Evolutionary conservation across 2,113 vertebrate genomes (phyloP), one percentile per base, ranked within the genome.

Genomic region (Solea solea): DNA sequence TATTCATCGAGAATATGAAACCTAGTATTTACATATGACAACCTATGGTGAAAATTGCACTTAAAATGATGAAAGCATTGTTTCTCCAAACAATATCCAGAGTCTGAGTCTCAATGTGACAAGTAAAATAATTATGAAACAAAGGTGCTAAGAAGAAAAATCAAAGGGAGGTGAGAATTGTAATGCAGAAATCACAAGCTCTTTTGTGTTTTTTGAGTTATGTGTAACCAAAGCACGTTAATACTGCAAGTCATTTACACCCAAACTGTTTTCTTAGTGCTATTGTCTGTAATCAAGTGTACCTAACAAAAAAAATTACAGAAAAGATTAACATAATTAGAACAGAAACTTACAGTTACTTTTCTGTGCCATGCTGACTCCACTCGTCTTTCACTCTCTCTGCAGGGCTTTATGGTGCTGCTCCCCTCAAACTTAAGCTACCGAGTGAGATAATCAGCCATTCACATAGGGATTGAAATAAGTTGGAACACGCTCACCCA

Each of bases 341-440:
- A 86, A 56, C n/a, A 59, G 64, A 21, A 64, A 89, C 91, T 93
- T 87, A 91, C 91, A 48, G 75, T 80, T 72, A 15, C 69, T 82
- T 85, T 88, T 91, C 65, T 83, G 82, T 63, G 81, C 84, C 91
- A 92, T 93, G 84, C 40, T 50, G 84, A 72, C 76, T 64, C 41
- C 46, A 50, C 15, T 79, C 62, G 79, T 54, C 62, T 58, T 12
- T 28, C 48, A 45, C 55, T 86, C 61, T 48, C 59, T 78, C 54
- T 86, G 66, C 80, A 67, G 51, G 67, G 72, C 74, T 84, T 58
- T 64, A 11, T 14, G 74, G 54, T 34, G 69, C 25, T 14, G 80
- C 64, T 73, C 53, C 44, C 42, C 58, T 60, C 65, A 5, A 82
- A 83, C 77, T 75, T 86, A 69, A 85, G 76, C 85, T 57, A 64